A percentile compares a stretch with the other conserved stretches of the same genome.
Conservation (phyloP, 2,888 invertebrate genomes). For the Ernsta delagoae region DNA sequence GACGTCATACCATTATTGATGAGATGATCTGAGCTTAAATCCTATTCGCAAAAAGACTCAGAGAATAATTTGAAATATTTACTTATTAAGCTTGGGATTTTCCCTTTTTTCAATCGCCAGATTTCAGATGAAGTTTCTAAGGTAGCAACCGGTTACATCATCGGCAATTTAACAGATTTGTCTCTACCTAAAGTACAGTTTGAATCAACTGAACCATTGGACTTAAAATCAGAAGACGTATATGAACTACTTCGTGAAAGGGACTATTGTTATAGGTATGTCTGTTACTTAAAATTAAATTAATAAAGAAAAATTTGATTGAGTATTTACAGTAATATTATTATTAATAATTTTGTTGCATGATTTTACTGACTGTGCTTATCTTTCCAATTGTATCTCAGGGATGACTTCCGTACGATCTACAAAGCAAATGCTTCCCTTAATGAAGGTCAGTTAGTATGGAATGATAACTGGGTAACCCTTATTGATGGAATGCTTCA, state of each 20-base stretch:
- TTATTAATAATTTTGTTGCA: too few species aligned
- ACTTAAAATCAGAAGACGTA: conserved; percentile 47
- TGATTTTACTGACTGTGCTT: too few species aligned
- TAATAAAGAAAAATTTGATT: background rate
- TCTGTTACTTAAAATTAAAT: background rate
- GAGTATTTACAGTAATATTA: too few species aligned
- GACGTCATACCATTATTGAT: too few species aligned
- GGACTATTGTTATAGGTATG: conserved; percentile 50
- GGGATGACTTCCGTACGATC: conserved; percentile 11
- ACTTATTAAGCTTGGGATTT: too few species aligned
- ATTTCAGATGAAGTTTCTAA: conserved; percentile 24
- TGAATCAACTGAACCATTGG: conserved; percentile 28
- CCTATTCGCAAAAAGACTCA: too few species aligned
- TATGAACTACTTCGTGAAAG: conserved; percentile 50
- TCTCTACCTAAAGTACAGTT: background rate
- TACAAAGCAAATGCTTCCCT: conserved; percentile 23
- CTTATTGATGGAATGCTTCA: conserved; percentile 23
- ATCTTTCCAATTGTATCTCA: background rate
- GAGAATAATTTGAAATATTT: too few species aligned
- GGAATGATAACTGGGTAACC: conserved; percentile 24
- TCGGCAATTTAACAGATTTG: conserved; percentile 17
- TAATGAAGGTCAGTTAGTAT: conserved; percentile 20
- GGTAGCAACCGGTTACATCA: conserved; percentile 29
- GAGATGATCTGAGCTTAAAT: too few species aligned
- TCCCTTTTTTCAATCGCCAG: background rate